phyloP scores from a whole-genome alignment of 2,797 vertebrate species.

The Sardinella longiceps region DNA sequence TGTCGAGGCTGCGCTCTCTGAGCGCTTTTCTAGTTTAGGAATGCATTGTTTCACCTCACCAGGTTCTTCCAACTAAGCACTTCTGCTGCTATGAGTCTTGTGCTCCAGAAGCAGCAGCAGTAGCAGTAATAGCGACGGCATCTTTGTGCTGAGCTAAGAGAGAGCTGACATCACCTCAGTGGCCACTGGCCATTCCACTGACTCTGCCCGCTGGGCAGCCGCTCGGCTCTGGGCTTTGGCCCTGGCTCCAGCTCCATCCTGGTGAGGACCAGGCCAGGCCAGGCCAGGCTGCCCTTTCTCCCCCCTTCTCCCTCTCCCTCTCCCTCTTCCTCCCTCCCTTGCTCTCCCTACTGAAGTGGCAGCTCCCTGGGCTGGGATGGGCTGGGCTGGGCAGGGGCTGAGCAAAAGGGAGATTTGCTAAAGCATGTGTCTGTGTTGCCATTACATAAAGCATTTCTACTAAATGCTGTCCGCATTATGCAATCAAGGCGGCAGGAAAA shows the following conservation, averaged over 20 bases:
- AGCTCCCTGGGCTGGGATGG: constrained; percentile 30
- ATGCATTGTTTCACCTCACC: too few relatives aligned
- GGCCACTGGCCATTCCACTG: constrained; percentile 1
- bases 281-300: background rate
- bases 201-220: constrained; percentile 3
- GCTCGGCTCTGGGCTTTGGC: constrained; percentile 16
- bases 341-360: background rate
- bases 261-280: background rate
- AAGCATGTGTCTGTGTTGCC: constrained; percentile 32
- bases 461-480: constrained; percentile 65
- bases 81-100: background rate
- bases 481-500: constrained; percentile 60
- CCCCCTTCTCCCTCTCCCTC: too few relatives aligned
- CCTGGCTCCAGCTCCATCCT: background rate
- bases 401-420: background rate
- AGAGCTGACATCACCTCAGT: background rate
- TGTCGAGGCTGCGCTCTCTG: too few relatives aligned
- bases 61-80: too few relatives aligned
- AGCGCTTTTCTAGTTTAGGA: too few relatives aligned
- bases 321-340: too few relatives aligned
- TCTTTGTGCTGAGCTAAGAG: background rate
- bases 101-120: background rate
- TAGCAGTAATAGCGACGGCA: too few relatives aligned
- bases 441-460: constrained; percentile 57
- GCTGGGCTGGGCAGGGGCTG: constrained; percentile 29